Percentiles rank a stretch among this genome's conserved stretches.
Conservation (phyloP, 2,113 vertebrate genomes). For the Dipodomys merriami region DNA sequence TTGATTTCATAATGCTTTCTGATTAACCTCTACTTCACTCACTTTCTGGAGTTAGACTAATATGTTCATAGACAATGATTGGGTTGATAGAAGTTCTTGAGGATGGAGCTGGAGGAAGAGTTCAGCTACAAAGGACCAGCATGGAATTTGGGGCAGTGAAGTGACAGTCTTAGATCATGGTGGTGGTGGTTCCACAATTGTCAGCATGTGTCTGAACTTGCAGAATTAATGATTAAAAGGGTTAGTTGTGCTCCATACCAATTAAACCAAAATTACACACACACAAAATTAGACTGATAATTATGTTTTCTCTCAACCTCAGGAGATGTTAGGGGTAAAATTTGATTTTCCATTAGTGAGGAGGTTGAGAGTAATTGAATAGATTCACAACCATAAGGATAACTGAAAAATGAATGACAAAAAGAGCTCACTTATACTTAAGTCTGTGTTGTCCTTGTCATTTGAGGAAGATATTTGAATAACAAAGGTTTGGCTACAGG, state of each 20-base stretch:
- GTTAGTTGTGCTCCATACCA: not conserved
- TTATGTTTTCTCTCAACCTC: conserved; percentile 43
- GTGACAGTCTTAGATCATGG: not conserved
- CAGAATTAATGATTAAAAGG: not conserved
- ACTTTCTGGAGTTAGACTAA: not conserved
- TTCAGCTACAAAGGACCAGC: not conserved
- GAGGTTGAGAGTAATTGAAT: not conserved
- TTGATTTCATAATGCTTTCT: conserved; percentile 74
- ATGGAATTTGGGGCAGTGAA: not conserved
- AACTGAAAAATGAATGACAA: conserved; percentile 59
- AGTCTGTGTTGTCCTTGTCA: conserved; percentile 8
- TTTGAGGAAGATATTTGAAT: not conserved
- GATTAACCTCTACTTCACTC: not conserved
- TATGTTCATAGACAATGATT: not conserved
- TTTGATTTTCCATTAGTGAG: not conserved
- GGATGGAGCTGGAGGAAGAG: not conserved
- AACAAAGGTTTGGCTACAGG: conserved; percentile 30
- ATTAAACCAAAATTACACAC: not conserved
- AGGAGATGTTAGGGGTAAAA: not conserved
- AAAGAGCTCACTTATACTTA: conserved; percentile 42
- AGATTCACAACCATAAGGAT: conserved; percentile 37
- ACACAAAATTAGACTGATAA: not conserved
- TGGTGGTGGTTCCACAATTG: not conserved
- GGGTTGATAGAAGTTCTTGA: not conserved
- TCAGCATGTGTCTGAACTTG: not conserved